phyloP scores from a whole-genome alignment of 1,140 invertebrate genomes.

The Oscheius sp. region DNA sequence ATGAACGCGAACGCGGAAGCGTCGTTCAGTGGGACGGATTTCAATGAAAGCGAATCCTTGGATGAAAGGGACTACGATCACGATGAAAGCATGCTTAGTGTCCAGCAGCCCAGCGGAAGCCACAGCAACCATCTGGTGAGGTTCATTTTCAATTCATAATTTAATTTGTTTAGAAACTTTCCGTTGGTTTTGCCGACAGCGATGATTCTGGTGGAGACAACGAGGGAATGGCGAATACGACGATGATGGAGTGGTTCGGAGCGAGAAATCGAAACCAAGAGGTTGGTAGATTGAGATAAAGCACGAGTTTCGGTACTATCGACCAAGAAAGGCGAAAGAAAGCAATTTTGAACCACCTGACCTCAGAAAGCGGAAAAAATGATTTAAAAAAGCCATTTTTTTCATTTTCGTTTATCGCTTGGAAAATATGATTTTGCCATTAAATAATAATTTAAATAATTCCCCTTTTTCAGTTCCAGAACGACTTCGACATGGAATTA shows the following conservation, averaged over 20 bases:
- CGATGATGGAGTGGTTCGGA: too few species aligned
- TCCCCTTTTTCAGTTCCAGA: conserved; percentile 6
- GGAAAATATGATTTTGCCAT: background rate
- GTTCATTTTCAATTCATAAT: background rate
- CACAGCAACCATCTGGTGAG: background rate
- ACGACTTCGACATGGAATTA: conserved; percentile 11
- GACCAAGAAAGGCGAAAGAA: too few species aligned
- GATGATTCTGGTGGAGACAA: conserved; percentile 23
- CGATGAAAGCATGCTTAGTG: too few species aligned
- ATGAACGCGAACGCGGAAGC: background rate
- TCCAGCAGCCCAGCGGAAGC: background rate
- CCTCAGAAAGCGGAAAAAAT: too few species aligned
- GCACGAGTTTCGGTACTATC: too few species aligned
- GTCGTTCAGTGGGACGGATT: background rate
- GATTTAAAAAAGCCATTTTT: too few species aligned
- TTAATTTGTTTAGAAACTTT: conserved; percentile 41
- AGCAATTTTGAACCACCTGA: too few species aligned
- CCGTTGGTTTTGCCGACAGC: conserved; percentile 36
- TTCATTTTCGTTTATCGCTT: too few species aligned
- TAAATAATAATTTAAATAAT: background rate
- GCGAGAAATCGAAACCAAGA: too few species aligned
- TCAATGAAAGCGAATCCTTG: background rate
- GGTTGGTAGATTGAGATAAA: too few species aligned
- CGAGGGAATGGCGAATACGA: too few species aligned
- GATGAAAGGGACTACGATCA: background rate